Conservation (phyloP, 2,888 invertebrate genomes). For the Camponotus fellah region DNA sequence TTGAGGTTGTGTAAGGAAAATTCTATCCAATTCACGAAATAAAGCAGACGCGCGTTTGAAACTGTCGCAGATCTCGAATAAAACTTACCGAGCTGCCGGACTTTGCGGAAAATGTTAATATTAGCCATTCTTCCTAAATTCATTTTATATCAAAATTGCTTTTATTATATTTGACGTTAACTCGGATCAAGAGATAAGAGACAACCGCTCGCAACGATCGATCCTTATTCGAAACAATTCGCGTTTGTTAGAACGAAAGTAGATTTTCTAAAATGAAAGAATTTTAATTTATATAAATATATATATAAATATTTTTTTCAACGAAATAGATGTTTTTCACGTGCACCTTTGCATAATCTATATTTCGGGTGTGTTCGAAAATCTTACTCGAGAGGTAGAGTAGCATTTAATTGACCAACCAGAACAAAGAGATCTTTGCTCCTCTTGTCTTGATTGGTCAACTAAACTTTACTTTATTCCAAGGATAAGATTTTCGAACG, state of each 20-base stretch:
- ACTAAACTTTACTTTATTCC: too few species aligned
- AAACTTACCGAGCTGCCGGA: conserved; percentile 67
- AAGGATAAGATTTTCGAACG: too few species aligned
- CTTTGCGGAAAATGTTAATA: conserved; percentile 55
- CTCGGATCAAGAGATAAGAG: not conserved
- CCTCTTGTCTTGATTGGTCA: too few species aligned
- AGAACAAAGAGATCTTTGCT: too few species aligned
- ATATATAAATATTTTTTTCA: not conserved
- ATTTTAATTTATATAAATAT: not conserved
- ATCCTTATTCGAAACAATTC: not conserved
- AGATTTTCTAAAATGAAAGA: not conserved
- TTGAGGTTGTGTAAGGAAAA: conserved; percentile 32
- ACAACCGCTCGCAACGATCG: not conserved
- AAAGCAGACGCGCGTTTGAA: not conserved
- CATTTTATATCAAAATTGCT: conserved; percentile 56
- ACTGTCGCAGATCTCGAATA: not conserved
- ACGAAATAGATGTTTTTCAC: not conserved
- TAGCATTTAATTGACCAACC: too few species aligned
- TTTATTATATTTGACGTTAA: conserved; percentile 20
- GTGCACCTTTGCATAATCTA: not conserved
- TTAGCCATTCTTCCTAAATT: conserved; percentile 63
- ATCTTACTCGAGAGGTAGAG: too few species aligned
- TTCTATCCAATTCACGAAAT: not conserved
- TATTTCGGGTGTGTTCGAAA: not conserved
- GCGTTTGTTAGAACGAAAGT: not conserved